phyloP scores from a whole-genome alignment of 2,797 vertebrate species.

The Centropyge bicolor region DNA sequence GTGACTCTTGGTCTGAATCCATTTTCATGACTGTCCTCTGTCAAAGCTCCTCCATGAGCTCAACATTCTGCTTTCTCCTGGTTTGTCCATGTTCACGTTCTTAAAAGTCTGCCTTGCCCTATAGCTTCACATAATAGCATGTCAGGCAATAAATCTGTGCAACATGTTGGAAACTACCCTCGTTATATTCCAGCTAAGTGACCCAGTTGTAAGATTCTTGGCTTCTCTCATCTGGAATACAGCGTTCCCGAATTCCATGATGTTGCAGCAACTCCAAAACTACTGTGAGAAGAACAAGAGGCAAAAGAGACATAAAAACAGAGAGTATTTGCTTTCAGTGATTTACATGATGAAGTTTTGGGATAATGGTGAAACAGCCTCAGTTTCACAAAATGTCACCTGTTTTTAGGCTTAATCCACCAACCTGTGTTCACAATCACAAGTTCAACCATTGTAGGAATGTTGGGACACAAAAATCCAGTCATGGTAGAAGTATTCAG shows the following conservation, averaged over 20 bases:
- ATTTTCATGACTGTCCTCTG: slow-evolving; percentile 3
- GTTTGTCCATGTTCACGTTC: neutral
- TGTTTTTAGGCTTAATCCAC: neutral
- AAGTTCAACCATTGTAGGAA: neutral
- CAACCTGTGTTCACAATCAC: neutral
- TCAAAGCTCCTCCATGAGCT: slow-evolving; percentile 8
- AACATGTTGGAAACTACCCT: slow-evolving; percentile 38
- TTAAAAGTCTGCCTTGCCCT: neutral
- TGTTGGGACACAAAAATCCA: neutral
- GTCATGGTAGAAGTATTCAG: neutral
- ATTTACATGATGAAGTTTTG: neutral
- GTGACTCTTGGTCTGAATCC: neutral
- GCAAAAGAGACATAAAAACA: neutral
- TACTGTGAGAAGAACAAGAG: neutral
- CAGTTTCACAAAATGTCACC: neutral
- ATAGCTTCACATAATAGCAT: slow-evolving; percentile 25
- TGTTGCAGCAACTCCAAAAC: slow-evolving; percentile 1
- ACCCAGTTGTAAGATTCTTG: slow-evolving; percentile 36
- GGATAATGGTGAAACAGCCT: neutral
- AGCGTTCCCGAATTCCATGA: slow-evolving; percentile 23
- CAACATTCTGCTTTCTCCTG: slow-evolving; percentile 2
- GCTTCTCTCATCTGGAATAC: slow-evolving; percentile 29
- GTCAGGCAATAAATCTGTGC: slow-evolving; percentile 32
- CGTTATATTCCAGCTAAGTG: slow-evolving; percentile 45
- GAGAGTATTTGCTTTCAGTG: neutral